Conservation (phyloP, 1,140 invertebrate genomes). For the Cotesia vestalis region DNA sequence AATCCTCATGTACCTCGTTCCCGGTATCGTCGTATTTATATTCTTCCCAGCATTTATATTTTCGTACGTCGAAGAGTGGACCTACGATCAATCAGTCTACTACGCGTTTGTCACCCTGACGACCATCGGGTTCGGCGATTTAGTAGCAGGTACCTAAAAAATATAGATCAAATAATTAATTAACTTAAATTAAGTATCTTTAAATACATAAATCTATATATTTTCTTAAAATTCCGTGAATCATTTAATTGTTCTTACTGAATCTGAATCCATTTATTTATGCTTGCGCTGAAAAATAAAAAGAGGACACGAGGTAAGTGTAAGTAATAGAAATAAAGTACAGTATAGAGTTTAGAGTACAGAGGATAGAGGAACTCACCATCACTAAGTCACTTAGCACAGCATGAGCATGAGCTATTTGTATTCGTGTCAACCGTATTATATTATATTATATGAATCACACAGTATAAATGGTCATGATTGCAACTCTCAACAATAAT, state of each 20-base stretch:
- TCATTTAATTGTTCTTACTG: not conserved
- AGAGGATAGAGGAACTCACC: not conserved
- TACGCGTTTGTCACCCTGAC: conserved; percentile 92
- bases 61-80: conserved; percentile 87
- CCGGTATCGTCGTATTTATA: conserved; percentile 90
- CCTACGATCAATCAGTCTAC: conserved; percentile 88
- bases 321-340: no score
- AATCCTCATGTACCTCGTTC: conserved; percentile 81
- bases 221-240: not conserved
- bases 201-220: not conserved
- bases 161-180: not conserved
- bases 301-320: no score
- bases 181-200: not conserved
- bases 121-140: conserved; percentile 95
- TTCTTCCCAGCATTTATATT: conserved; percentile 91
- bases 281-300: no score
- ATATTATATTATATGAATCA: not conserved
- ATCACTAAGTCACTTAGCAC: not conserved
- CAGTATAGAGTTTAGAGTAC: not conserved
- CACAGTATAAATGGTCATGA: conserved; percentile 13
- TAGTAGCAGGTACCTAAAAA: conserved; percentile 78
- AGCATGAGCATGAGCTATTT: conserved; percentile 8
- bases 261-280: not conserved
- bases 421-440: conserved; percentile 9
- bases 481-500: conserved; percentile 4